Evolutionary conservation across 2,888 invertebrate genomes (phyloP).

Genomic region (Dasysyrphus albostriatus): DNA sequence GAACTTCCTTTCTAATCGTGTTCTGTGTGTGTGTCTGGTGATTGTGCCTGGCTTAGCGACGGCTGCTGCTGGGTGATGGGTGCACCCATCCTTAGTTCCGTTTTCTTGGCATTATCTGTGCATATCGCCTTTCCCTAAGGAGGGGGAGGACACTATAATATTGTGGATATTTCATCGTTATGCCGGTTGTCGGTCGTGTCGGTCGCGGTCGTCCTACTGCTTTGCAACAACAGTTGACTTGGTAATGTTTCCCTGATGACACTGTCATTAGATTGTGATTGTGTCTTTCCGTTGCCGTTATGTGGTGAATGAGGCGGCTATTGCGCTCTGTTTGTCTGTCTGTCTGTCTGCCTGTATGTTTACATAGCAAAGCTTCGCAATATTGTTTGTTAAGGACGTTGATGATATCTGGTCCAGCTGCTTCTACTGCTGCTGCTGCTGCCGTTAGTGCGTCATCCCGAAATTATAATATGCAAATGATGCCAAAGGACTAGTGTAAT

Average conservation of each 20-base stretch:
- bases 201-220: constrained; percentile 38
- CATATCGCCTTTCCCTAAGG: constrained; percentile 53
- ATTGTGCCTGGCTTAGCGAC: background rate
- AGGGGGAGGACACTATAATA: constrained; percentile 23
- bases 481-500: constrained; percentile 74
- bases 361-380: constrained; percentile 32
- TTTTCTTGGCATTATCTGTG: constrained; percentile 50
- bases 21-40: background rate
- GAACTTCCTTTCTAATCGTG: constrained; percentile 32
- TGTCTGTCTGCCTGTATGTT: constrained; percentile 21
- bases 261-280: constrained; percentile 74
- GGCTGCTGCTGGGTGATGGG: background rate
- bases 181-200: constrained; percentile 7
- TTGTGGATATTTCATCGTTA: constrained; percentile 21
- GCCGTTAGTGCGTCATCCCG: constrained; percentile 21
- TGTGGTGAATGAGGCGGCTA: constrained; percentile 51
- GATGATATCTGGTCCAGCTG: constrained; percentile 51
- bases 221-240: constrained; percentile 62
- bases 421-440: constrained; percentile 59
- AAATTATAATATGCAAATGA: constrained; percentile 73
- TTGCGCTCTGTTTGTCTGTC: constrained; percentile 35
- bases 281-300: constrained; percentile 58
- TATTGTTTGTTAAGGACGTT: constrained; percentile 60
- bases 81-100: constrained; percentile 35
- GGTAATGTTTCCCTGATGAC: constrained; percentile 76